Base-by-base conservation (phyloP, 2,888 invertebrate genomes). In the Quadroppia sp. region DNA sequence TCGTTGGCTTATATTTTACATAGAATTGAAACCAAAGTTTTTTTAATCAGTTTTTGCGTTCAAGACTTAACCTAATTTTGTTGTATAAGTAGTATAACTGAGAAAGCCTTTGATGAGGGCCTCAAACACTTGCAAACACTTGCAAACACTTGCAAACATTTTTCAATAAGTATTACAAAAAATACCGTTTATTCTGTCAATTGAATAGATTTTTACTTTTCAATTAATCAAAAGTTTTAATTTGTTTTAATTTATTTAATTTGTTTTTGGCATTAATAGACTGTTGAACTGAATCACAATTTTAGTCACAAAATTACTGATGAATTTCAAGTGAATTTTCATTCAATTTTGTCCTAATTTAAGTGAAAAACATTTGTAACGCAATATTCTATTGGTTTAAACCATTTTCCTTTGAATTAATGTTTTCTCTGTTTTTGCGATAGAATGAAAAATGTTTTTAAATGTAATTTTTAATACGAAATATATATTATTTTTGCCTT, bases 311-410 rank as follows among this genome's bases (percentile, higher is more conserved):
- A 25, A 61, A 32, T 11, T 9, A 61, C 3, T 25, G 30, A 3
- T 32, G 13, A 25, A 61, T 61, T 36, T 17, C 17, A 45, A 45
- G 6, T 45, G 15, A 45, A 45, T 2, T 32, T 61, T 25, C 15
- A 61, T 61, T 61, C 25, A 61, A 36, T 36, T 61, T 61, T n/a
- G 30, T 28, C 25, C 59, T 25, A 32, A 17, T 61, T 61, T 61
- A 3, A 30, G n/a, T n/a, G n/a, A 4, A 59, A 28, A 4, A 7
- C 15, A 13, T 2, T 59, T 59, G 13, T 59, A n/a, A 59, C 7
- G 11, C 45, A 45, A 45, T 2, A 45, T 45, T 45, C 15, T 45
- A 15, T 45, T 45, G 15, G 17, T 45, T 45, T 15, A 6, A 45
- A 15, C 15, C 15, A 2, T 45, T 11, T 45, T 45, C 15, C 15